phyloP scores from a whole-genome alignment of 1,140 invertebrate species.

The Rhynchophorus ferrugineus region DNA sequence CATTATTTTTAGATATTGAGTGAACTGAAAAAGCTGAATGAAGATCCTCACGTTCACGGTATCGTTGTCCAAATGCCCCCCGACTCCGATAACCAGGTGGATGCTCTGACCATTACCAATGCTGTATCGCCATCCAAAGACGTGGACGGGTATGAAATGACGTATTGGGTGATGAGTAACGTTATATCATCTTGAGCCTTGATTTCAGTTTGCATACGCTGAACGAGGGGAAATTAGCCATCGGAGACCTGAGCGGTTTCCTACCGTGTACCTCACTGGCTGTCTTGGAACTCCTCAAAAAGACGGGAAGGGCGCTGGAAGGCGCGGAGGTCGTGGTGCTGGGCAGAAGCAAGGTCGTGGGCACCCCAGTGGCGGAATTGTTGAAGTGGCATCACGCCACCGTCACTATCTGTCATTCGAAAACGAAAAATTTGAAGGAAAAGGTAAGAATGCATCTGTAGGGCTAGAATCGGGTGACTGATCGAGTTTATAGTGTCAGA shows the following conservation, averaged over 20 bases:
- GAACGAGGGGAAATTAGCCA: slow-evolving; percentile 82
- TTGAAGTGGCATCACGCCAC: slow-evolving; percentile 96
- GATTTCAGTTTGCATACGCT: slow-evolving; percentile 73
- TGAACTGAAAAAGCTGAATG: slow-evolving; percentile 73
- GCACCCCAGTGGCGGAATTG: slow-evolving; percentile 88
- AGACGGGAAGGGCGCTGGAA: slow-evolving; percentile 66
- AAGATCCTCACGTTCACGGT: slow-evolving; percentile 79
- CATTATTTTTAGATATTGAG: slow-evolving; percentile 46
- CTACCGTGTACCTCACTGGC: slow-evolving; percentile 93
- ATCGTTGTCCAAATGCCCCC: slow-evolving; percentile 97
- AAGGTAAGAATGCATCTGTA: too few relatives aligned
- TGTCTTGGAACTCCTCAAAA: slow-evolving; percentile 85
- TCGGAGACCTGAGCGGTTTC: slow-evolving; percentile 80
- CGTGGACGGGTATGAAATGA: slow-evolving; percentile 83
- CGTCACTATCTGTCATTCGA: slow-evolving; percentile 94
- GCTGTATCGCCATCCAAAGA: slow-evolving; percentile 81
- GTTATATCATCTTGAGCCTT: too few relatives aligned
- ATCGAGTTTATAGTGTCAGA: slow-evolving; percentile 42
- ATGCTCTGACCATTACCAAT: slow-evolving; percentile 82
- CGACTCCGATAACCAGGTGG: slow-evolving; percentile 72
- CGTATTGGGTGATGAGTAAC: too few relatives aligned
- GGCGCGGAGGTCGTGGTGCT: slow-evolving; percentile 89
- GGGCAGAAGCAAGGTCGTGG: slow-evolving; percentile 96
- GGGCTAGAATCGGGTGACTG: too few relatives aligned
- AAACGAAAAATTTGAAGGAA: slow-evolving; percentile 74